Evolutionary conservation across 2,113 vertebrate genomes (phyloP), one percentile per base, ranked within the genome.

Genomic region (Calyptomena viridis): DNA sequence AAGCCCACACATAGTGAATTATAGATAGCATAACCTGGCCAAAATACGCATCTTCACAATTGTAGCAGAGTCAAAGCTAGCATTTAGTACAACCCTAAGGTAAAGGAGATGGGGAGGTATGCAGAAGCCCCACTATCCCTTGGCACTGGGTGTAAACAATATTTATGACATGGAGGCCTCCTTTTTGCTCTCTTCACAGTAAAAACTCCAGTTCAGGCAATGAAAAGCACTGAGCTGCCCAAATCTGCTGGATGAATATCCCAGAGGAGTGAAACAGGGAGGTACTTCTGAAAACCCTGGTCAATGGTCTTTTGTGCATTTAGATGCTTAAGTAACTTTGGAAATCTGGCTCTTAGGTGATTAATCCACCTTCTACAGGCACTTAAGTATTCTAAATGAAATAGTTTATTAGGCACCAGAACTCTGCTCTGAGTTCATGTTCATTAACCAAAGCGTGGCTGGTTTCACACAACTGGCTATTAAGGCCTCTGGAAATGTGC

Each of bases 221-320:
- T 35, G 60, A 86, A 90, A 95, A 95, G 35, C 44, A 74, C 35
- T 14, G 20, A 71, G 47, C 60, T 89, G 35, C 93, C 59, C 63
- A 90, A 93, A 93, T 28, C 27, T 89, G 33, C 21, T 81, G 86
- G 80, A 90, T 77, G 68, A 67, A 53, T 59, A 80, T 52, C 50
- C 52, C 79, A 52, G 60, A 64, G 56, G 76, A 93, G 21, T 23
- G 60, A 44, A 94, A 84, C 42, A 47, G 42, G 39, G 68, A 87
- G 33, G 79, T 49, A 58, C 83, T 80, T 67, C 86, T 89, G 80
- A 63, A 93, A 95, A 55, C 55, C 30, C 23, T 0, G 0, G 6
- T 97, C 88, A 97, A 72, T 89, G 83, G 60, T 35, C 88, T 94
- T 97, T 93, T 96, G 76, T 95, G 80, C 72, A 67, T 71, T 85